Base-by-base conservation (phyloP, 2,888 invertebrate genomes). In the Sialis fuliginosa region DNA sequence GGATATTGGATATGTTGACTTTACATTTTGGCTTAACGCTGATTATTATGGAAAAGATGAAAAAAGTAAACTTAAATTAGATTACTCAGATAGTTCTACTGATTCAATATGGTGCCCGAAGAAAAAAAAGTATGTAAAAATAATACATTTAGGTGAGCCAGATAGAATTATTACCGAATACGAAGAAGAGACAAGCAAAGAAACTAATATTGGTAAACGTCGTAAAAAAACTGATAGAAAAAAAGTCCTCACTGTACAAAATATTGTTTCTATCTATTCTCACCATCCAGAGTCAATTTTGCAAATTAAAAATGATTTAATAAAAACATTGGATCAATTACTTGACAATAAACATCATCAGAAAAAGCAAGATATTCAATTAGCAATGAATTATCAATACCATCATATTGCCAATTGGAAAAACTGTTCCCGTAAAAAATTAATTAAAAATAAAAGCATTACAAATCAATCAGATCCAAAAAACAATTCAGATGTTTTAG, bases 1-100 rank as follows among this genome's bases (percentile, higher is more conserved):
- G 46, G 54, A 54, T 50, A 51, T 53, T 44, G 54, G 51, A n/a
- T 52, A 49, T 39, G 39, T 45, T 6, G 33, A 33, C 30, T 43
- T 9, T 33, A 32, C 7, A 43, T 22, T 22, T 22, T 22, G 22
- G 22, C 22, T 2, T 2, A 4, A 22, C 4, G 22, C 22, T 22
- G 4, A n/a, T 6, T 12, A 12, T 22, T n/a, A 10, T n/a, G 30
- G 10, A 13, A 8, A 8, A 31, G 6, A n/a, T 33, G n/a, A 31
- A 33, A 31, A 31, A 10, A 30, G 33, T 10, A 22, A 43, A 33
- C 22, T n/a, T 33, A 22, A 43, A 35, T 35, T 35, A n/a, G n/a
- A 35, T 9, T 35, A 9, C 35, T 35, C 35, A 9, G 35, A n/a
- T 9, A 9, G 9, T 46, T 37, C 37, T 39, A 39, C 35, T 35